A percentile compares a stretch with the other conserved stretches of the same genome.
These are phyloP conservation scores for Helicolenus hilgendorfi DNA, from an alignment of 2,797 vertebrate species.

Conservation along the genomic window DNA sequence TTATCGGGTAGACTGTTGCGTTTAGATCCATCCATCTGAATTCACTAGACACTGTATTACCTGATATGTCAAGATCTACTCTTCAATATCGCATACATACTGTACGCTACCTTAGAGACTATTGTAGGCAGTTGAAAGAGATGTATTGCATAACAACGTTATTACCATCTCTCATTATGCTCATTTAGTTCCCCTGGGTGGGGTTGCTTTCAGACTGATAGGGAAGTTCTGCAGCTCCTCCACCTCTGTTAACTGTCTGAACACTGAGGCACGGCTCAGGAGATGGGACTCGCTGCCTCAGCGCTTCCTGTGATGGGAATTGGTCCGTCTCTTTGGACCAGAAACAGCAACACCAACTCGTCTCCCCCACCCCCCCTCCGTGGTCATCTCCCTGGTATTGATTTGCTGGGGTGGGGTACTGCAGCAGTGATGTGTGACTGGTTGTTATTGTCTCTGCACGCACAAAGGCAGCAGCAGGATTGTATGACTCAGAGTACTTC, in stretches of 20 bases:
- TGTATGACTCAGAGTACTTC: not conserved
- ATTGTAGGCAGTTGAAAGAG: not conserved
- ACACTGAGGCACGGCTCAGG: not conserved
- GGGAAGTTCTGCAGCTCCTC: not conserved
- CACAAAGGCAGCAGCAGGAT: slow-evolving; percentile 7
- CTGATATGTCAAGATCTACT: not conserved
- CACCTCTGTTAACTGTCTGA: not conserved
- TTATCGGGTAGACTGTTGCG: not conserved
- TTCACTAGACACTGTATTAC: not conserved
- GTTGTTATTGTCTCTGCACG: slow-evolving; percentile 37
- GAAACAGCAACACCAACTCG: not conserved
- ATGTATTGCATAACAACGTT: not conserved
- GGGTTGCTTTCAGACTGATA: not conserved
- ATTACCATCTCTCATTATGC: not conserved
- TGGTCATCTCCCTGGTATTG: slow-evolving; percentile 50
- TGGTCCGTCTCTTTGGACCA: slow-evolving; percentile 10
- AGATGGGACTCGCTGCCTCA: slow-evolving; percentile 19
- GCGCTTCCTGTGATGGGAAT: slow-evolving; percentile 21
- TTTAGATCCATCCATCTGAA: not conserved
- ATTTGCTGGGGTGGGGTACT: slow-evolving; percentile 71
- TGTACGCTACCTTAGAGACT: not conserved
- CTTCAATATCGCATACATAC: not conserved
- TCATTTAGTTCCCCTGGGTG: not conserved
- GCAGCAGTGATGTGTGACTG: slow-evolving; percentile 50
- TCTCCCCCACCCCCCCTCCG: not conserved